Percentiles rank a stretch among this genome's conserved stretches.
These are phyloP conservation scores for Puffinus mauretanicus DNA, from an alignment of 2,113 vertebrate species.

Conservation along the genomic window DNA sequence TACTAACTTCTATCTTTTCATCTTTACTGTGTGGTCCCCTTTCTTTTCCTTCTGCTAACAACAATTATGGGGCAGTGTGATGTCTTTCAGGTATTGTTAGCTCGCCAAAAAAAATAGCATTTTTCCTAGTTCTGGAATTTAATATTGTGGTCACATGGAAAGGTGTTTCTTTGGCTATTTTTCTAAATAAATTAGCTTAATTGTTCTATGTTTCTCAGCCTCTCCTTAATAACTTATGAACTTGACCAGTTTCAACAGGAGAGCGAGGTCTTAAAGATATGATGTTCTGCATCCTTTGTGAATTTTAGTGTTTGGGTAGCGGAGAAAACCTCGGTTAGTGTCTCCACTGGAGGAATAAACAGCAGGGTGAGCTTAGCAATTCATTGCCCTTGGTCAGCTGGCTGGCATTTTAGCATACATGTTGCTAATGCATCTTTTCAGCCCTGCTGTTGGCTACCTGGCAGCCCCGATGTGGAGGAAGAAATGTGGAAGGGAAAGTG, in stretches of 20 bases:
- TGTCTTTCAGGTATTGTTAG: neutral
- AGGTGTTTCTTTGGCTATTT: neutral
- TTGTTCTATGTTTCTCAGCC: neutral
- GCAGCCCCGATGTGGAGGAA: neutral
- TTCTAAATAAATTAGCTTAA: neutral
- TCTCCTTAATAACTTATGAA: neutral
- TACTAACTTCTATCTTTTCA: neutral
- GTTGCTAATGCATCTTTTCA: neutral
- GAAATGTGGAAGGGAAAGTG: neutral
- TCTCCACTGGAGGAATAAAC: neutral
- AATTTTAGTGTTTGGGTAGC: neutral
- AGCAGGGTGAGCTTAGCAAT: neutral
- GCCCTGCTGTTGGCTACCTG: neutral
- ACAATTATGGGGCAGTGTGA: neutral
- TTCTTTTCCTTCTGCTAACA: neutral
- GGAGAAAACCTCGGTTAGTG: neutral
- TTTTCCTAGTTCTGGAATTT: neutral
- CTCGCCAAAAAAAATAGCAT: neutral
- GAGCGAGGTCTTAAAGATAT: neutral
- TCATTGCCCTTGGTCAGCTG: neutral
- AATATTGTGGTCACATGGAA: neutral
- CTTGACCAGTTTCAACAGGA: neutral
- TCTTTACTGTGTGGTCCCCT: neutral
- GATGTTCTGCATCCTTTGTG: neutral
- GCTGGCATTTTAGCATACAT: neutral